Percentiles rank a stretch among this genome's conserved stretches.
These are phyloP conservation scores for Therioaphis trifolii DNA, from an alignment of 2,888 invertebrate genomes.

Conservation along the genomic window DNA sequence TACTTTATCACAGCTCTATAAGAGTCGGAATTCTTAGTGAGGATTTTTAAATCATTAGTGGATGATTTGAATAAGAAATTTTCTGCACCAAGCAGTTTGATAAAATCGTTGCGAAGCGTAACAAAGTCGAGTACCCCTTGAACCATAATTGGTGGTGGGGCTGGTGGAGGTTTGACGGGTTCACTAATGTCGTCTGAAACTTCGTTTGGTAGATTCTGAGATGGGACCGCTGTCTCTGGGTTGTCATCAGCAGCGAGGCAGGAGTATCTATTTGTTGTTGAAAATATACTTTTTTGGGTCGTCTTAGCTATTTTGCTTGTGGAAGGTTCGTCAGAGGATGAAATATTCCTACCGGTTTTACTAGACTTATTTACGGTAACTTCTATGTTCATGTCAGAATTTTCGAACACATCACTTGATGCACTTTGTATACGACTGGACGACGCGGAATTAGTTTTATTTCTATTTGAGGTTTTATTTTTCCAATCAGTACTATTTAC, in stretches of 20 bases:
- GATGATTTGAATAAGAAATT: no score
- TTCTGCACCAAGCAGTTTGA: no score
- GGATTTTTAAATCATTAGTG: no score
- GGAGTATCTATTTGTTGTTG: constrained; percentile 18
- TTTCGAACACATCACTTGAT: no score
- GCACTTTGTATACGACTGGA: no score
- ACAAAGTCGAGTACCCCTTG: not conserved
- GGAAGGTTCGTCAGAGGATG: not conserved
- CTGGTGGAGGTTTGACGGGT: constrained; percentile 18
- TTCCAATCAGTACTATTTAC: not conserved
- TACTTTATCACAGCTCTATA: no score
- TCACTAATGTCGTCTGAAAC: constrained; percentile 16
- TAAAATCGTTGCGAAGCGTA: no score
- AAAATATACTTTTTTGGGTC: constrained; percentile 22
- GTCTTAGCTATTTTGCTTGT: not conserved
- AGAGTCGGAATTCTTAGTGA: no score
- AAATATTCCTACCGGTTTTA: constrained; percentile 1
- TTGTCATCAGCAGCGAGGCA: constrained; percentile 7
- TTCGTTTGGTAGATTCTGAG: constrained; percentile 14
- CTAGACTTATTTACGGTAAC: not conserved
- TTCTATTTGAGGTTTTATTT: no score
- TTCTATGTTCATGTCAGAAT: no score
- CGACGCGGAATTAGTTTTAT: no score
- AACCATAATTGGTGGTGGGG: constrained; percentile 5
- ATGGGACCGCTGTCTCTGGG: not conserved